Percentiles rank a stretch among this genome's conserved stretches.
Evolutionary conservation across 2,797 vertebrate species (phyloP).

Genomic region (Rhinella marina): DNA sequence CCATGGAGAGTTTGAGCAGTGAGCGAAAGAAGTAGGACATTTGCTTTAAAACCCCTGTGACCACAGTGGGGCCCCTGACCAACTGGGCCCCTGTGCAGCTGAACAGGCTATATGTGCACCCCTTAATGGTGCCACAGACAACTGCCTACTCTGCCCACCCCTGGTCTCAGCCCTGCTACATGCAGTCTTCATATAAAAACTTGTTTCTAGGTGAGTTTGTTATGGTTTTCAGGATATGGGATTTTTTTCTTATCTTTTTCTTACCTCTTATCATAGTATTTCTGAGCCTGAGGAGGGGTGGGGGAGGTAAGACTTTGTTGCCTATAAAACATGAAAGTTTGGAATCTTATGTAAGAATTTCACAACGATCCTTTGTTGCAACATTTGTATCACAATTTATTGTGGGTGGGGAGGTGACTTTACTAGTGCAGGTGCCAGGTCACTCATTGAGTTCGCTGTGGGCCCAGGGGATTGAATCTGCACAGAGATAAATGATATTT

Average conservation of each 20-base stretch:
- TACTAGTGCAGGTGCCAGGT: not conserved
- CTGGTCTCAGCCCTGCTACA: too few species aligned
- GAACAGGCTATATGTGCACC: too few species aligned
- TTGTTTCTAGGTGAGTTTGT: not conserved
- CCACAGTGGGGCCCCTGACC: too few species aligned
- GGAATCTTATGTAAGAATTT: not conserved
- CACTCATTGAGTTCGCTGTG: not conserved
- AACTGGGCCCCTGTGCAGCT: too few species aligned
- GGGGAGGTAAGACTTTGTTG: not conserved
- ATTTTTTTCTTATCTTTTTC: constrained; percentile 8
- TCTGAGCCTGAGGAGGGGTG: not conserved
- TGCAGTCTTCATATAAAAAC: not conserved
- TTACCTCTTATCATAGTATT: constrained; percentile 24
- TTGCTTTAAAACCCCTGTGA: too few species aligned
- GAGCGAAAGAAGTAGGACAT: too few species aligned
- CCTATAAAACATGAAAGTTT: not conserved
- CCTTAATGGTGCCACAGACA: too few species aligned
- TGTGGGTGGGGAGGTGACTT: not conserved
- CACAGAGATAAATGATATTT: not conserved
- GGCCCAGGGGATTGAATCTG: not conserved
- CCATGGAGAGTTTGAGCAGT: too few species aligned
- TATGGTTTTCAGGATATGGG: not conserved
- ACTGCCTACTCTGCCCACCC: too few species aligned
- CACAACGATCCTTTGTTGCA: not conserved
- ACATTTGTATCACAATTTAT: constrained; percentile 4